Conservation (phyloP, 2,113 vertebrate genomes). For the Elachura formosa region DNA sequence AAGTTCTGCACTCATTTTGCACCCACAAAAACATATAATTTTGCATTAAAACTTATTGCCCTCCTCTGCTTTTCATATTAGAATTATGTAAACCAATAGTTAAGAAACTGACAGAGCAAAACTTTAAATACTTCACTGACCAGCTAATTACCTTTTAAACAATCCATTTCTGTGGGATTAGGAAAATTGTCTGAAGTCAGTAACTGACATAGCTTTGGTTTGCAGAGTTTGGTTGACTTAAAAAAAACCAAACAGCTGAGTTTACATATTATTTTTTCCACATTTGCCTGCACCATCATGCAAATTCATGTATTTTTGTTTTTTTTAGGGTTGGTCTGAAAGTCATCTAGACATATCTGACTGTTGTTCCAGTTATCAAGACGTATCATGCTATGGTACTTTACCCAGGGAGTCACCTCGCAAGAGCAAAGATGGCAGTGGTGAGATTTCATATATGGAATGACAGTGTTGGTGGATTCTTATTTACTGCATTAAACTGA, state of each 20-base stretch:
- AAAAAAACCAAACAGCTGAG: background rate
- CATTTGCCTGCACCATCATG: background rate
- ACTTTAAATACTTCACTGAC: background rate
- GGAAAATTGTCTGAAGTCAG: background rate
- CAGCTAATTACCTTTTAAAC: background rate
- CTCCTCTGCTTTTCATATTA: background rate
- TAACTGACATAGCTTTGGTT: background rate
- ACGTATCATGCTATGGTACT: conserved; percentile 78
- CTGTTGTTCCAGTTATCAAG: conserved; percentile 78
- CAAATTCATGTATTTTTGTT: background rate
- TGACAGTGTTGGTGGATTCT: background rate
- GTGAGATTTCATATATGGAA: background rate
- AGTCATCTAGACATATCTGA: conserved; percentile 77
- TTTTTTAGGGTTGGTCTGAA: conserved; percentile 81
- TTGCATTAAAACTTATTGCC: background rate
- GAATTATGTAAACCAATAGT: background rate
- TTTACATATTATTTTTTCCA: background rate
- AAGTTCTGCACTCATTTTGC: background rate
- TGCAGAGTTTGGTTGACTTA: background rate
- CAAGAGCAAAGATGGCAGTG: conserved; percentile 81
- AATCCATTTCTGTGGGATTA: background rate
- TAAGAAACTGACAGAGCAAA: background rate
- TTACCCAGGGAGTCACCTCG: conserved; percentile 81
- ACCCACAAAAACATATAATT: background rate
- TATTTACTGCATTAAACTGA: background rate